Conservation (phyloP, 2,797 vertebrate genomes). For the Ptychobarbus kaznakovi region DNA sequence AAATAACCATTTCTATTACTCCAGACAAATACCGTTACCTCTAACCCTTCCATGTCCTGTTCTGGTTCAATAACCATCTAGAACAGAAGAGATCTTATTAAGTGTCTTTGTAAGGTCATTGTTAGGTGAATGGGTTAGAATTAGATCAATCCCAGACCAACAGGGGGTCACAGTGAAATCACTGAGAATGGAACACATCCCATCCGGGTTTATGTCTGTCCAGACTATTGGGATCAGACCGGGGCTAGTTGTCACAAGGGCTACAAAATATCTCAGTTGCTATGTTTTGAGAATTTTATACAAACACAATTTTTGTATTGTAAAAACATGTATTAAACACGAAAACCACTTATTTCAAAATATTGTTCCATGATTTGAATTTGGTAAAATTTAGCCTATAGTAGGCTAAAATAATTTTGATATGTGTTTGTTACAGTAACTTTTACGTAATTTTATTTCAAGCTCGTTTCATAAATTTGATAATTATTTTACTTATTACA, state of each 20-base stretch:
- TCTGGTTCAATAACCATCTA: neutral
- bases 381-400: neutral
- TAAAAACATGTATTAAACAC: neutral
- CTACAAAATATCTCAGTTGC: neutral
- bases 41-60: neutral
- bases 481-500: neutral
- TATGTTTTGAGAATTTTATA: neutral
- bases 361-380: neutral
- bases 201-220: neutral
- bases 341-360: neutral
- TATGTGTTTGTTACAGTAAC: neutral
- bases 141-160: constrained; percentile 3
- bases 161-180: neutral
- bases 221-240: neutral
- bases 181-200: neutral
- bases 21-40: neutral
- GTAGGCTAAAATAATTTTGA: neutral
- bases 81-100: neutral
- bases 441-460: neutral
- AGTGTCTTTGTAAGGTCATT: neutral
- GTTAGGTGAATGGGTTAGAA: constrained; percentile 19
- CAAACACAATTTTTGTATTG: neutral
- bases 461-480: neutral
- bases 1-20: neutral
- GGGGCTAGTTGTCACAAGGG: neutral